These are phyloP conservation scores for Aspiorhynchus laticeps DNA, from an alignment of 2,113 vertebrate genomes.

Conservation along the genomic window DNA sequence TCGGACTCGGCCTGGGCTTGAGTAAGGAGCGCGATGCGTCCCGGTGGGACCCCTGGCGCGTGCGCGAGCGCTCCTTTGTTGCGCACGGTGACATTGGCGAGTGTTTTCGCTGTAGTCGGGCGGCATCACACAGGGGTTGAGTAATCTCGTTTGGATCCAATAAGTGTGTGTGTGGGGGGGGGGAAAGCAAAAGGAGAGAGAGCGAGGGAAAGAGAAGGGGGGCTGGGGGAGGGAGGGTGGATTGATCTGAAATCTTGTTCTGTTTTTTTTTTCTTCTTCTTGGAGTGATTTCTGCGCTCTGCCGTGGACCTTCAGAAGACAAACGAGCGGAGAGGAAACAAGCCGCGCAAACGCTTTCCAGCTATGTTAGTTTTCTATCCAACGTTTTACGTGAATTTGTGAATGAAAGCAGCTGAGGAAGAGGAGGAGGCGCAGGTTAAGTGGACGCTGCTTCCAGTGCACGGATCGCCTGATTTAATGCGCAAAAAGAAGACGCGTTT, in stretches of 20 bases:
- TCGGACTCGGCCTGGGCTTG: background rate
- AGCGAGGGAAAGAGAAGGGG: conserved; percentile 38
- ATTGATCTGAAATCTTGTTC: conserved; percentile 82
- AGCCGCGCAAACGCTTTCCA: conserved; percentile 47
- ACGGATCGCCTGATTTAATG: conserved; percentile 65
- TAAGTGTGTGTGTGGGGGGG: conserved; percentile 55
- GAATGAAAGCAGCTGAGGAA: conserved; percentile 66
- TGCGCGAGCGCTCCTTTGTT: conserved; percentile 28
- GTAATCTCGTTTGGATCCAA: conserved; percentile 75
- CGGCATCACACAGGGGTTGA: conserved; percentile 67
- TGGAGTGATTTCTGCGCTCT: conserved; percentile 77
- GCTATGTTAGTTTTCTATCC: conserved; percentile 44
- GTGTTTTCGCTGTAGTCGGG: conserved; percentile 56
- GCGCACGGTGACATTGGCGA: conserved; percentile 51
- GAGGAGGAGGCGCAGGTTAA: conserved; percentile 65
- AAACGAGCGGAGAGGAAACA: conserved; percentile 67
- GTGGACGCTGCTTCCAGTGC: conserved; percentile 66
- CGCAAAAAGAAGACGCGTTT: conserved; percentile 58
- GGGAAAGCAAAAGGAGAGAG: conserved; percentile 52
- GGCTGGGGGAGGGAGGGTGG: conserved; percentile 64
- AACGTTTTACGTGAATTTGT: conserved; percentile 61
- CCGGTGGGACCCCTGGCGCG: conserved; percentile 20
- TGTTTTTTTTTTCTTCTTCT: conserved; percentile 50
- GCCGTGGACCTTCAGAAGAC: conserved; percentile 67
- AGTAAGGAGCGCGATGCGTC: conserved; percentile 21